A percentile compares a stretch with the other conserved stretches of the same genome.
Evolutionary conservation across 2,113 vertebrate genomes (phyloP).

Genomic region (Octodon degus): DNA sequence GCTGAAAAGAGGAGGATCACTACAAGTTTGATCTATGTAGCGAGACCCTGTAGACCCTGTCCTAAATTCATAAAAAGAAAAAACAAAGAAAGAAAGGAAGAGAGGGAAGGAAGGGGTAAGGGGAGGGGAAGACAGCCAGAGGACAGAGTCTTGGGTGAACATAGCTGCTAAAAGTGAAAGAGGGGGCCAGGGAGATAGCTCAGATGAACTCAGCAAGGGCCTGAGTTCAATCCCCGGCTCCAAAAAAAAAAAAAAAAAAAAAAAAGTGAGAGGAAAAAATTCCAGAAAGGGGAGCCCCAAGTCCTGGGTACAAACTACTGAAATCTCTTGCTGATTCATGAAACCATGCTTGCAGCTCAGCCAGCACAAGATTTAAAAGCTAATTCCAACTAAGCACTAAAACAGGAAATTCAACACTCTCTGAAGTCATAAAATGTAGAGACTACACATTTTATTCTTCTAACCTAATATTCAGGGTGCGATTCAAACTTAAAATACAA

Average conservation of each 20-base stretch:
- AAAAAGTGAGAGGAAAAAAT: not conserved
- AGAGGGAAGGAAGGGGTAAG: not conserved
- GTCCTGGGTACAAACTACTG: not conserved
- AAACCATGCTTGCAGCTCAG: not conserved
- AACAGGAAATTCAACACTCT: not conserved
- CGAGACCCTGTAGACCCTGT: no score
- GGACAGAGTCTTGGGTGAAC: not conserved
- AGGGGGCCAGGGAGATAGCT: no score
- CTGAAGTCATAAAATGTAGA: not conserved
- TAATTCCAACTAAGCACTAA: not conserved
- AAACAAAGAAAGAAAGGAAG: not conserved
- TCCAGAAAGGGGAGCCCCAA: not conserved
- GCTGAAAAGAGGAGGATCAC: no score
- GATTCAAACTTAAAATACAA: not conserved
- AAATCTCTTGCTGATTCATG: not conserved
- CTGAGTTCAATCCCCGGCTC: no score
- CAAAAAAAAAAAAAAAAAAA: no score
- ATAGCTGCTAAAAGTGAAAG: not conserved
- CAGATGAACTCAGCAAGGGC: no score
- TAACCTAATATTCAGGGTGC: not conserved
- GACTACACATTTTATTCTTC: not conserved
- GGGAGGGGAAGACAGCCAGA: not conserved
- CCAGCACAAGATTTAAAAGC: not conserved
- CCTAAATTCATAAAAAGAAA: no score
- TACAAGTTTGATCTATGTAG: no score